phyloP scores from a whole-genome alignment of 2,113 vertebrate genomes.

The Sminthopsis crassicaudata region DNA sequence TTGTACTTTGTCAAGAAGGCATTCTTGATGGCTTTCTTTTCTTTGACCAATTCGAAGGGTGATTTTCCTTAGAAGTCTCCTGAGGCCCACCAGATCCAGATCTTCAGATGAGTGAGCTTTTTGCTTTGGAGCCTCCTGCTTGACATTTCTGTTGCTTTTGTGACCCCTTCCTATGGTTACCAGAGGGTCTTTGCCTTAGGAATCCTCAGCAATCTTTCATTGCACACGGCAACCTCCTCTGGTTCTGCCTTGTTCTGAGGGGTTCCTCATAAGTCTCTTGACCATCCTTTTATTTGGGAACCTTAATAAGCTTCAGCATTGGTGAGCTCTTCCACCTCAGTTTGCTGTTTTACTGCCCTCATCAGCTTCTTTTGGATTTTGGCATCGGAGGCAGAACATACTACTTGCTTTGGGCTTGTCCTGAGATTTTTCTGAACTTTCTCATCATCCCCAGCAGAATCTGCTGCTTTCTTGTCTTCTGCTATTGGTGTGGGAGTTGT shows the following conservation, averaged over 20 bases:
- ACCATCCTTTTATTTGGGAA: background rate
- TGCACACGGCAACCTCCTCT: background rate
- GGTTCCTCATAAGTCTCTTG: accelerated
- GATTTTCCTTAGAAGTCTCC: background rate
- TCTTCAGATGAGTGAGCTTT: background rate
- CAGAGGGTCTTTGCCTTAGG: background rate
- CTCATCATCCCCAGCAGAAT: background rate
- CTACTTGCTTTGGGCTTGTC: background rate
- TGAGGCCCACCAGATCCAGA: background rate
- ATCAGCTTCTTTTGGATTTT: background rate
- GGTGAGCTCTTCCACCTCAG: background rate
- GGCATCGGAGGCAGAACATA: background rate
- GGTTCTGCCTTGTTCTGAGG: background rate
- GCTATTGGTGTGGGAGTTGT: background rate
- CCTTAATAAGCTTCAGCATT: background rate
- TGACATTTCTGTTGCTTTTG: background rate
- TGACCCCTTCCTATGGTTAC: background rate
- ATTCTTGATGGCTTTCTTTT: background rate
- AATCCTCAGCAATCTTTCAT: background rate
- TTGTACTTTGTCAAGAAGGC: background rate
- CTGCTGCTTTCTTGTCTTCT: background rate
- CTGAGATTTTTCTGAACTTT: background rate
- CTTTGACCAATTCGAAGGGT: background rate
- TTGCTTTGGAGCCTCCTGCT: background rate
- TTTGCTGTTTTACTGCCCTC: background rate